phyloP scores from a whole-genome alignment of 2,888 invertebrate genomes.

The Sympetrum striolatum region DNA sequence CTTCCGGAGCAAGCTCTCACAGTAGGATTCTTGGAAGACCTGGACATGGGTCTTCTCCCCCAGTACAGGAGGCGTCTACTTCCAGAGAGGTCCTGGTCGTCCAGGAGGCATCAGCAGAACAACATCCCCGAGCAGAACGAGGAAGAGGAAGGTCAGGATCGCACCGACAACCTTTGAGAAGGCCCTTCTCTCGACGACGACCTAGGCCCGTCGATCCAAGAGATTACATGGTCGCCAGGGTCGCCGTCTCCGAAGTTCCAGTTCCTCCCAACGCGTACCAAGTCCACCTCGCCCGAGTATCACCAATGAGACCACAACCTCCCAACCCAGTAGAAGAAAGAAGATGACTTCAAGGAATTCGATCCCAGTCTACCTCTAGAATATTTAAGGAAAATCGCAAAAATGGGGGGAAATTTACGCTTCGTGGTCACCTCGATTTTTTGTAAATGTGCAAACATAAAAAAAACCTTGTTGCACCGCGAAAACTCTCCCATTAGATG shows the following conservation, averaged over 20 bases:
- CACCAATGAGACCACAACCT: background rate
- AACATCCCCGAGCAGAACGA: background rate
- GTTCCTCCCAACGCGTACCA: background rate
- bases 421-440: background rate
- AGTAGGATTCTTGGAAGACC: background rate
- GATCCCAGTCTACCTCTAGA: background rate
- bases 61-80: conserved; percentile 25
- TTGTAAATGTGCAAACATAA: background rate
- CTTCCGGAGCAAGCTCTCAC: background rate
- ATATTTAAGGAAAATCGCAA: background rate
- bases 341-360: background rate
- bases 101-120: background rate
- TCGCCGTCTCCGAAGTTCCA: background rate
- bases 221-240: background rate
- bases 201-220: background rate
- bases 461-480: background rate
- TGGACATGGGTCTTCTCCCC: background rate
- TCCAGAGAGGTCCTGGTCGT: conserved; percentile 17
- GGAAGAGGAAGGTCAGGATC: background rate
- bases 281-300: background rate
- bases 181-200: background rate
- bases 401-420: background rate
- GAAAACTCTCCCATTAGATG: background rate
- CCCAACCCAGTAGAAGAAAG: background rate
- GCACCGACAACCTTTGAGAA: background rate